Percentiles rank a stretch among this genome's conserved stretches.
Evolutionary conservation across 2,888 invertebrate genomes (phyloP).

Genomic region (Dorcus parallelipipedus): DNA sequence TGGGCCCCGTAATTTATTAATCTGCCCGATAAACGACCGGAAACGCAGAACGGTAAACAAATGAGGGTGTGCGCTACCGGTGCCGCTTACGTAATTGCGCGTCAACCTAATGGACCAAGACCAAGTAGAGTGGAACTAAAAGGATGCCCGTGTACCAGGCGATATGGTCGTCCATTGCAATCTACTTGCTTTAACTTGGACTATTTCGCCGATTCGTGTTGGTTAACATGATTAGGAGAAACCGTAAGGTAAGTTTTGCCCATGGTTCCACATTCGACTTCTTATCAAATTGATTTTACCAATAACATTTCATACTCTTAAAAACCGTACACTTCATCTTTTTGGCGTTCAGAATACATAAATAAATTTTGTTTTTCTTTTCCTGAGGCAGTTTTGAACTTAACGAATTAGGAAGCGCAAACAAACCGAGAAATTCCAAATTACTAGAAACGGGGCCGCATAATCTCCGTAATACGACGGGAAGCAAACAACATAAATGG

Average conservation of each 20-base stretch:
- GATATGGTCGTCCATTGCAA: background rate
- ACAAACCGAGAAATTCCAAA: too few species aligned
- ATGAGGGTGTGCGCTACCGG: constrained; percentile 19
- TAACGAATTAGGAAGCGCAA: too few species aligned
- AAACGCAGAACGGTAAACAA: constrained; percentile 14
- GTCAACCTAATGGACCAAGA: constrained; percentile 18
- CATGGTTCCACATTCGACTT: background rate
- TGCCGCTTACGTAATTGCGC: constrained; percentile 18
- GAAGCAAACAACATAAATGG: too few species aligned
- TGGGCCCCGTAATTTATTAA: too few species aligned
- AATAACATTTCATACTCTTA: too few species aligned
- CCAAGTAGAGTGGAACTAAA: constrained; percentile 23
- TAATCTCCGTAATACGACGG: too few species aligned
- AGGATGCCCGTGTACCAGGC: constrained; percentile 14
- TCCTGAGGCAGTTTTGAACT: too few species aligned
- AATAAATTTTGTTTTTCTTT: too few species aligned
- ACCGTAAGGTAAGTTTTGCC: constrained; percentile 36
- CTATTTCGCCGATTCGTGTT: background rate
- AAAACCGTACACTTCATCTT: too few species aligned
- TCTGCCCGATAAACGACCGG: constrained; percentile 2
- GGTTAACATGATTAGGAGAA: constrained; percentile 37
- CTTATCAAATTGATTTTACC: too few species aligned
- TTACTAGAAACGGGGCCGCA: too few species aligned
- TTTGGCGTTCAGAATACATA: too few species aligned
- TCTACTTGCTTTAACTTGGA: background rate